Evolutionary conservation across 1,140 invertebrate genomes (phyloP).

Genomic region (Drosophila santomea): DNA sequence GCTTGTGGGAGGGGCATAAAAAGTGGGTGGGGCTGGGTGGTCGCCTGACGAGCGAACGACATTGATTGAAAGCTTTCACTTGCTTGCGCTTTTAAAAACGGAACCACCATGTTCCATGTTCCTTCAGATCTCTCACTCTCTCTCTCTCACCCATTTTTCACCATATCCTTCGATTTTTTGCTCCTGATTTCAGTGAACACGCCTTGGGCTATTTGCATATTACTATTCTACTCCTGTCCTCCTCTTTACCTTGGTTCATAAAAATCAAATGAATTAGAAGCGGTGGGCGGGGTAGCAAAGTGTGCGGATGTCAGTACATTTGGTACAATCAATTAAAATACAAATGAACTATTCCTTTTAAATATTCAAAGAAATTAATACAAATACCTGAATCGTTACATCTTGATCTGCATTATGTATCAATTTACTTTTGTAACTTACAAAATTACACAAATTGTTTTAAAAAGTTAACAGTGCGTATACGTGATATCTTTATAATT

Average conservation of each 20-base stretch:
- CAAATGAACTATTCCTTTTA: constrained; percentile 20
- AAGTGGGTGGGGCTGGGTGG: not conserved
- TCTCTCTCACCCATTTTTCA: too few species aligned
- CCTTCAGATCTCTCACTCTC: constrained; percentile 7
- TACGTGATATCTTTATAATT: not conserved
- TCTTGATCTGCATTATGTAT: too few species aligned
- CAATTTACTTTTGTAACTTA: too few species aligned
- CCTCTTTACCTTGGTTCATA: constrained; percentile 16
- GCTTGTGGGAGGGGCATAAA: not conserved
- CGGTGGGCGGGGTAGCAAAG: not conserved
- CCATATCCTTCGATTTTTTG: not conserved
- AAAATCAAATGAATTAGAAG: constrained; percentile 45
- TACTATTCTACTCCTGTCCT: constrained; percentile 16
- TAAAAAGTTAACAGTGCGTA: not conserved
- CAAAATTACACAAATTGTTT: too few species aligned
- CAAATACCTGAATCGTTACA: too few species aligned
- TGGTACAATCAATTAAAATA: constrained; percentile 21
- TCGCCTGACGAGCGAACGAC: constrained; percentile 48
- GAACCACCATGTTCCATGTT: constrained; percentile 32
- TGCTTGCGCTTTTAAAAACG: constrained; percentile 73
- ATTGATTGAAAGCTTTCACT: constrained; percentile 80
- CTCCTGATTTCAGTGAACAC: constrained; percentile 13
- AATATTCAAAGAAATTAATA: constrained; percentile 1
- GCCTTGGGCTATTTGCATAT: constrained; percentile 63
- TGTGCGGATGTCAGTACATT: not conserved